A percentile compares a stretch with the other conserved stretches of the same genome.
These are phyloP conservation scores for Tenthredo notha DNA, from an alignment of 2,888 invertebrate genomes.

Conservation along the genomic window DNA sequence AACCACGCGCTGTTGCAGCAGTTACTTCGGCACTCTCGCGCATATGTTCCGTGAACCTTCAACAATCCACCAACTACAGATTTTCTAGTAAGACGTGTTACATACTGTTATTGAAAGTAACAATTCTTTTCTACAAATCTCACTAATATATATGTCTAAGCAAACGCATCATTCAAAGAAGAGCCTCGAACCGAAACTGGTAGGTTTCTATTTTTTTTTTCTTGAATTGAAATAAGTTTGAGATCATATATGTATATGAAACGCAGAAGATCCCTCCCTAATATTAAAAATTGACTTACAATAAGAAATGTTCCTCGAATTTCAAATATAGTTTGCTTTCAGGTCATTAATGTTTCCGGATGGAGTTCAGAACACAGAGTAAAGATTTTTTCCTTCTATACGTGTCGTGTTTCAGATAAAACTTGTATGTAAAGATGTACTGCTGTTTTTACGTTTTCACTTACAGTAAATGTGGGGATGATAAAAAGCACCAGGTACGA, in stretches of 20 bases:
- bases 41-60: conserved; percentile 38
- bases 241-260: background rate
- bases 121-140: background rate
- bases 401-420: too few relatives aligned
- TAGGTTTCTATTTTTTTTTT: background rate
- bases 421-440: too few relatives aligned
- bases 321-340: background rate
- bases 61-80: conserved; percentile 42
- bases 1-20: conserved; percentile 44
- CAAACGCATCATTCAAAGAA: background rate
- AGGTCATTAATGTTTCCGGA: background rate
- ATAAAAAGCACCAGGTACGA: background rate
- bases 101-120: conserved; percentile 2
- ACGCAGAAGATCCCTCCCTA: background rate
- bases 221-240: background rate
- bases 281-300: background rate
- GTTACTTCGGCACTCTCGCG: conserved; percentile 30
- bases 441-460: background rate
- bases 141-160: background rate
- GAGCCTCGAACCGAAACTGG: background rate
- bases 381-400: background rate
- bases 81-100: conserved; percentile 9
- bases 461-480: background rate
- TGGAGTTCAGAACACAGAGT: background rate
- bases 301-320: background rate